These are phyloP conservation scores for Cosmia pyralina DNA, from an alignment of 2,888 invertebrate genomes.

Conservation along the genomic window DNA sequence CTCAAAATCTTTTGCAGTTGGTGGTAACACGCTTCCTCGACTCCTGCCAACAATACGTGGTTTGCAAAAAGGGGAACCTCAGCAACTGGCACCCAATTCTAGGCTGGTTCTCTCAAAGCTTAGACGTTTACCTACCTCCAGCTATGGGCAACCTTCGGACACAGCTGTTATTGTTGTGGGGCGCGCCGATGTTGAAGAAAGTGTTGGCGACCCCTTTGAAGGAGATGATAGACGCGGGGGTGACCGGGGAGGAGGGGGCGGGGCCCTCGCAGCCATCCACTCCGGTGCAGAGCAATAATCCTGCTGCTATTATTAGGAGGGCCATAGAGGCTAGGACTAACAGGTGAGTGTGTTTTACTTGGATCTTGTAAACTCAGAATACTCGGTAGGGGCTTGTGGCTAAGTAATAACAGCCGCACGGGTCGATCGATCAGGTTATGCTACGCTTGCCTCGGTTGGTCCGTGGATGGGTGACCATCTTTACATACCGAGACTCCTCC, in stretches of 20 bases:
- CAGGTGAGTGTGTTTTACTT: conserved; percentile 80
- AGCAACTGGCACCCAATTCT: conserved; percentile 99
- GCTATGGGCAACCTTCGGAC: conserved; percentile 92
- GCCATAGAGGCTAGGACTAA: conserved; percentile 89
- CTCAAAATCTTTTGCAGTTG: conserved; percentile 88
- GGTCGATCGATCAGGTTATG: too few species aligned
- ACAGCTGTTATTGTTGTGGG: conserved; percentile 94
- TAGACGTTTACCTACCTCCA: conserved; percentile 92
- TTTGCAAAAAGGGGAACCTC: conserved; percentile 96
- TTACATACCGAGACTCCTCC: too few species aligned
- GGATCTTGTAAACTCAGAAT: too few species aligned
- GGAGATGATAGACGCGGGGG: conserved; percentile 89
- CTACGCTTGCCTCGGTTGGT: too few species aligned
- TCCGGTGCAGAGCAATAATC: conserved; percentile 83
- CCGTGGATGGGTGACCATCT: too few species aligned
- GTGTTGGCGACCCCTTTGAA: conserved; percentile 84
- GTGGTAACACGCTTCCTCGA: conserved; percentile 96
- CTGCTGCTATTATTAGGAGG: conserved; percentile 85
- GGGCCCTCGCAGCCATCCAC: conserved; percentile 90
- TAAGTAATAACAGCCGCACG: too few species aligned
- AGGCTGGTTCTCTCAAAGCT: conserved; percentile 97
- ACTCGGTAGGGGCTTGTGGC: too few species aligned
- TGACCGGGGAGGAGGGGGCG: conserved; percentile 83
- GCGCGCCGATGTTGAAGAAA: conserved; percentile 82
- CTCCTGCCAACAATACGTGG: conserved; percentile 97